Conservation (phyloP, 2,797 vertebrate species). For the Crypturellus tataupa region DNA sequence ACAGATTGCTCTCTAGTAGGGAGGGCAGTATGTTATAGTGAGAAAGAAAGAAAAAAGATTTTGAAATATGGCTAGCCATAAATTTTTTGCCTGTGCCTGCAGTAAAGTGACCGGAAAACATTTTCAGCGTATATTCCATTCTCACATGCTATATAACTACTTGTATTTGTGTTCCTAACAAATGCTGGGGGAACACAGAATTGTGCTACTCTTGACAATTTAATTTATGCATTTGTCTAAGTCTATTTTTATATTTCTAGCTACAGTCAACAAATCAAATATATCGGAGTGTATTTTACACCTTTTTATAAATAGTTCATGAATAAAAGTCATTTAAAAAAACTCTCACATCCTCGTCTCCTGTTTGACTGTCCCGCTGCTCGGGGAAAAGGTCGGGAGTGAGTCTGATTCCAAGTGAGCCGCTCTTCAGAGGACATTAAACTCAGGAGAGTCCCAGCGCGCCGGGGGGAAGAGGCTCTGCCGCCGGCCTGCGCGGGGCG, state of each 20-base stretch:
- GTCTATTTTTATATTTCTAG: conserved; percentile 78
- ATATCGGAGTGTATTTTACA: conserved; percentile 59
- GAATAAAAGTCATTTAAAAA: conserved; percentile 77
- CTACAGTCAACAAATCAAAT: conserved; percentile 55
- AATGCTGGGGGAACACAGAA: conserved; percentile 43
- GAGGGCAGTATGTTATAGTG: background rate
- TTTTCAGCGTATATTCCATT: conserved; percentile 32
- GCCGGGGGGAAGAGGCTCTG: background rate
- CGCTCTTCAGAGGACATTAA: conserved; percentile 21
- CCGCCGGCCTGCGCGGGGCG: fast-evolving
- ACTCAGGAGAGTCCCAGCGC: conserved; percentile 1
- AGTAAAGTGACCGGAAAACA: conserved; percentile 52
- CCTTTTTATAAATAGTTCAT: conserved; percentile 51
- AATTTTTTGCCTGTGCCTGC: conserved; percentile 44
- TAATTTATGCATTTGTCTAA: conserved; percentile 76
- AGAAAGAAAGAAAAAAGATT: background rate
- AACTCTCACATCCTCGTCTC: background rate
- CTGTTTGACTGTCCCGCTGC: conserved; percentile 32
- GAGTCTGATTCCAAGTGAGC: conserved; percentile 61
- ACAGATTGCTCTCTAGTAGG: conserved; percentile 46
- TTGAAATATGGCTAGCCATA: conserved; percentile 7
- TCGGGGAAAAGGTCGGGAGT: conserved; percentile 55
- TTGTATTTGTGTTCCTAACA: conserved; percentile 52
- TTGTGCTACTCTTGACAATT: conserved; percentile 62
- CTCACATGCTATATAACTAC: conserved; percentile 27